Evolutionary conservation across 2,797 vertebrate species (phyloP).

Genomic region (Eulemur albifrons): DNA sequence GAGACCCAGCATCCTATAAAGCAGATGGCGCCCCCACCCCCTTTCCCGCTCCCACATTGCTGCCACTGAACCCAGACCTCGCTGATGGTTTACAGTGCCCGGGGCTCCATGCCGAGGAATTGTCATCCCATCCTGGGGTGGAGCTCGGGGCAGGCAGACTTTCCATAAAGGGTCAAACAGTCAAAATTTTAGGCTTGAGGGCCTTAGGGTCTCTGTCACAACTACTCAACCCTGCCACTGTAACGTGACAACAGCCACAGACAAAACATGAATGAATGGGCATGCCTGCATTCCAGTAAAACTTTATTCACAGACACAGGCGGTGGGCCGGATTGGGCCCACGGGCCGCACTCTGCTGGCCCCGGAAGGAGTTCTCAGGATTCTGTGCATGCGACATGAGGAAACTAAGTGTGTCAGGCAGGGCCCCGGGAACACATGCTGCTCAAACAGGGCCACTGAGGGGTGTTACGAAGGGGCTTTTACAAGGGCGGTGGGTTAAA

Average conservation of each 20-base stretch:
- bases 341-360: background rate
- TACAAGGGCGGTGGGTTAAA: background rate
- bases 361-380: background rate
- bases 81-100: background rate
- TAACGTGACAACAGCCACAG: background rate
- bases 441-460: background rate
- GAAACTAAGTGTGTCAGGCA: background rate
- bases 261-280: background rate
- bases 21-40: background rate
- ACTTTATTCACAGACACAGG: slow-evolving; percentile 47
- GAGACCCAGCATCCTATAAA: slow-evolving; percentile 36
- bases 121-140: background rate
- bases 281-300: slow-evolving; percentile 26
- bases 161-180: background rate
- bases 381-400: too few relatives aligned
- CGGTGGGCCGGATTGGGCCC: background rate
- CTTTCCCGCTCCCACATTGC: background rate
- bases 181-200: background rate
- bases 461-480: background rate
- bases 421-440: background rate
- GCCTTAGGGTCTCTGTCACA: background rate
- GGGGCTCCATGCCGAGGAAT: background rate
- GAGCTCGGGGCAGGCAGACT: background rate
- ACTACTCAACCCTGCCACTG: background rate
- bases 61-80: slow-evolving; percentile 25